These are phyloP conservation scores for Aphelenchoides fujianensis DNA, from an alignment of 1,140 invertebrate genomes.

Conservation along the genomic window DNA sequence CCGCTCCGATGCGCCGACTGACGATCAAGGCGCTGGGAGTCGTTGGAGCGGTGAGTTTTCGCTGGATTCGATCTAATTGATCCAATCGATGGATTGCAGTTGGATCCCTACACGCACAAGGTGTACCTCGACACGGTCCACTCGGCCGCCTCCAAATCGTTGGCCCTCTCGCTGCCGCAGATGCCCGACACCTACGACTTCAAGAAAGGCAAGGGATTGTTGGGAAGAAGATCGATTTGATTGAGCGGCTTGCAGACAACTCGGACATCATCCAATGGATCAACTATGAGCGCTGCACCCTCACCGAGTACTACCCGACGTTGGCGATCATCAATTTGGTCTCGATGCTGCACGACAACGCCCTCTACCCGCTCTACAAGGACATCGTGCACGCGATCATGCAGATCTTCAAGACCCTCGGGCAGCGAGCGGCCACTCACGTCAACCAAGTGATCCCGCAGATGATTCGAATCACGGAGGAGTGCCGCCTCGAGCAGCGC, in stretches of 20 bases:
- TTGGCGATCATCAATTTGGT: conserved; percentile 91
- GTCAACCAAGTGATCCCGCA: conserved; percentile 50
- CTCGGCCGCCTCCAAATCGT: conserved; percentile 45
- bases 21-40: conserved; percentile 80
- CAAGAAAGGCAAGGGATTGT: too few relatives aligned
- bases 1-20: conserved; percentile 66
- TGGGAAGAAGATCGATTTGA: too few relatives aligned
- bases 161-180: conserved; percentile 54
- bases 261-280: conserved; percentile 61
- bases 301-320: conserved; percentile 96
- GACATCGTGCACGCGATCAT: conserved; percentile 90
- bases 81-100: too few relatives aligned
- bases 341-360: conserved; percentile 87
- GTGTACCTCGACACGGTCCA: conserved; percentile 64
- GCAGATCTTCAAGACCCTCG: conserved; percentile 88
- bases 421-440: conserved; percentile 36
- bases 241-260: too few relatives aligned
- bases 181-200: conserved; percentile 31
- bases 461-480: conserved; percentile 42
- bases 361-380: conserved; percentile 83
- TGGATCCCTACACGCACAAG: conserved; percentile 97
- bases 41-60: conserved; percentile 70
- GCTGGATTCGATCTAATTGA: too few relatives aligned
- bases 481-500: conserved; percentile 40
- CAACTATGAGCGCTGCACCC: conserved; percentile 65